phyloP scores from a whole-genome alignment of 2,797 vertebrate species.

The Cossypha niveicapilla region DNA sequence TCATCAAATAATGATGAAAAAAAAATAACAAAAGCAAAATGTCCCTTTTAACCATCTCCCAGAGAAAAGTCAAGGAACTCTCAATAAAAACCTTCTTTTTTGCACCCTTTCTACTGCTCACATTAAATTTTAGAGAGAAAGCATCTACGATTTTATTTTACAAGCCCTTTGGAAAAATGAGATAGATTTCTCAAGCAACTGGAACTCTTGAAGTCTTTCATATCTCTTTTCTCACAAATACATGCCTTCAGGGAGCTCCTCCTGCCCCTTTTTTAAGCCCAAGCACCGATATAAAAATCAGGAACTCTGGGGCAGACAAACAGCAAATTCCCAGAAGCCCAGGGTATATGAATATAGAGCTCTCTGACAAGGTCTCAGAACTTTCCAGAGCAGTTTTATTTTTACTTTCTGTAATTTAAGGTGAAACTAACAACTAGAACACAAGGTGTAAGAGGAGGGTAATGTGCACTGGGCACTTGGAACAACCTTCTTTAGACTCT shows the following conservation, averaged over 20 bases:
- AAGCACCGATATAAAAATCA: neutral
- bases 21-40: neutral
- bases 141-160: neutral
- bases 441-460: neutral
- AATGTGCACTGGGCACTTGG: neutral
- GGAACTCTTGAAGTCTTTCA: neutral
- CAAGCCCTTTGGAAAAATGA: neutral
- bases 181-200: neutral
- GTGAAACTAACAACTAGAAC: constrained; percentile 22
- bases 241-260: neutral
- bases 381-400: neutral
- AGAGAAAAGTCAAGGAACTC: neutral
- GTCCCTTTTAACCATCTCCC: neutral
- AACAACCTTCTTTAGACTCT: neutral
- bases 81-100: neutral
- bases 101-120: neutral
- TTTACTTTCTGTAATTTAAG: constrained; percentile 15
- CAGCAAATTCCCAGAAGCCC: constrained; percentile 11
- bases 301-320: neutral
- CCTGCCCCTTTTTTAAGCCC: neutral
- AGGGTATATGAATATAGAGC: constrained; percentile 1
- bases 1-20: neutral
- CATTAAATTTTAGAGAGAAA: neutral
- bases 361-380: constrained; percentile 6
- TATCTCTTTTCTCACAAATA: neutral